Evolutionary conservation across 2,113 vertebrate species (phyloP).

Genomic region (Scophthalmus maximus): DNA sequence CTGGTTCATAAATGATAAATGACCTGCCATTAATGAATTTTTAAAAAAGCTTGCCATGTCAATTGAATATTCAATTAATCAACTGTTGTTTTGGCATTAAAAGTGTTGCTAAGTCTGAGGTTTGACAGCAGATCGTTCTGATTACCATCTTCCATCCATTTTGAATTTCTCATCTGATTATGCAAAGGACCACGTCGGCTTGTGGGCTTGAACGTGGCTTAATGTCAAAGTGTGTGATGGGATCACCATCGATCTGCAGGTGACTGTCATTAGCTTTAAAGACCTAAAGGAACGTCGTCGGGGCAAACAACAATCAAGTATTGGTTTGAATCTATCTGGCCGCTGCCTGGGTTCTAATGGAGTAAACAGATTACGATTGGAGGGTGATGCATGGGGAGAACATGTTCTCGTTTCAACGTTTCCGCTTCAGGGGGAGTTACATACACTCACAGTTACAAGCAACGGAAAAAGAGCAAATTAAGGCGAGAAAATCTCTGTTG

Average conservation of each 20-base stretch:
- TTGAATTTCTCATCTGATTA: conserved; percentile 14
- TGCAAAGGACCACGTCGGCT: conserved; percentile 24
- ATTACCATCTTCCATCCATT: conserved; percentile 25
- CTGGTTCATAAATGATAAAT: no score
- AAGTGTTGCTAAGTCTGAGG: background rate
- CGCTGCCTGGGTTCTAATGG: conserved; percentile 2
- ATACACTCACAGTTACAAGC: background rate
- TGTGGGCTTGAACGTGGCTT: conserved; percentile 13
- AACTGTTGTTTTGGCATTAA: no score
- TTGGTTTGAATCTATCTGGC: conserved; percentile 24
- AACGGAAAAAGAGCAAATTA: conserved; percentile 1
- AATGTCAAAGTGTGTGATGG: conserved; percentile 48
- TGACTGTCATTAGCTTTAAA: conserved; percentile 50
- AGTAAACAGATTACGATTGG: conserved; percentile 37
- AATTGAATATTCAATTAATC: no score
- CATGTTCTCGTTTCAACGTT: conserved; percentile 10
- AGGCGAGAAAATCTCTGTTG: background rate
- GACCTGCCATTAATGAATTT: no score
- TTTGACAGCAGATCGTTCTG: conserved; percentile 16
- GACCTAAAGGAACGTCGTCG: conserved; percentile 42
- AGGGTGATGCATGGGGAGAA: background rate
- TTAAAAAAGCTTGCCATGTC: no score
- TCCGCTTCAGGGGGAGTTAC: conserved; percentile 34
- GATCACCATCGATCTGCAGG: conserved; percentile 52
- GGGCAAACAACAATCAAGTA: conserved; percentile 35